Evolutionary conservation across 2,113 vertebrate genomes (phyloP).

Genomic region (Pteronura brasiliensis): DNA sequence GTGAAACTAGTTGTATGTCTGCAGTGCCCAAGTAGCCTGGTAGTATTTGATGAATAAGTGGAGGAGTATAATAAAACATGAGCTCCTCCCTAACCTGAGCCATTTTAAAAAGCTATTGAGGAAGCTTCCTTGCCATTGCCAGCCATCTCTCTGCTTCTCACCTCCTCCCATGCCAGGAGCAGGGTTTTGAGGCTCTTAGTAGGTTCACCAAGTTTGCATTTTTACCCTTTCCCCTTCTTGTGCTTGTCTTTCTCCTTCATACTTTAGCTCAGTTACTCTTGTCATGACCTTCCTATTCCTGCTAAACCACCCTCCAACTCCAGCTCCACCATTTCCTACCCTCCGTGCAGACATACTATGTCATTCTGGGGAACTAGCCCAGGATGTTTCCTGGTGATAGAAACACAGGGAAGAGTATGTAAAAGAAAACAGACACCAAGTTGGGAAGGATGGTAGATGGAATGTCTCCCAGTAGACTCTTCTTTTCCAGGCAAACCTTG

Average conservation of each 20-base stretch:
- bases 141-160: background rate
- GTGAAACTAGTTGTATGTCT: background rate
- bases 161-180: background rate
- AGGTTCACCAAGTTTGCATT: background rate
- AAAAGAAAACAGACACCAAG: background rate
- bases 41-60: background rate
- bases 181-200: background rate
- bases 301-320: background rate
- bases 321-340: background rate
- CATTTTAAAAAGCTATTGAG: background rate
- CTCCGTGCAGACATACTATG: background rate
- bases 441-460: background rate
- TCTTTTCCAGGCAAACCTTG: conserved; percentile 30
- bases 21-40: too few species aligned
- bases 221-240: background rate
- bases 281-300: background rate
- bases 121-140: background rate
- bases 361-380: background rate
- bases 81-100: background rate
- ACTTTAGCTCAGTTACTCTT: background rate
- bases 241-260: background rate
- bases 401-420: background rate
- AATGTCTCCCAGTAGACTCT: background rate
- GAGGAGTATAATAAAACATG: background rate
- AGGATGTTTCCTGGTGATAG: background rate